Evolutionary conservation across 2,113 vertebrate genomes (phyloP).

Genomic region (Tragelaphus buxtoni): DNA sequence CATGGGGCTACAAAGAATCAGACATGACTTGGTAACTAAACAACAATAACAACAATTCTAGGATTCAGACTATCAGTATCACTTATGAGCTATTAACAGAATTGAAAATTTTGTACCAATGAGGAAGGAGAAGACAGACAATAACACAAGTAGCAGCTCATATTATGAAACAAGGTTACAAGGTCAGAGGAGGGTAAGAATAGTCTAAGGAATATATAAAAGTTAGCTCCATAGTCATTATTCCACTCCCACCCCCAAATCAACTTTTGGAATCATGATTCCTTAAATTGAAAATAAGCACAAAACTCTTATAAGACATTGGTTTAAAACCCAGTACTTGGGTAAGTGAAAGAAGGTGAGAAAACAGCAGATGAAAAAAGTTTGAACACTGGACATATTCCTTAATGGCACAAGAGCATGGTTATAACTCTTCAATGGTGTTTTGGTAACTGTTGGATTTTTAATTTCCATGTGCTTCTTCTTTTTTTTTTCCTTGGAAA

Average conservation of each 20-base stretch:
- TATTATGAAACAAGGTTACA: background rate
- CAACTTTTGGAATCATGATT: background rate
- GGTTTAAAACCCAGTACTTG: background rate
- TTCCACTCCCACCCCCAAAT: background rate
- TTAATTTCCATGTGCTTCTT: conserved; percentile 71
- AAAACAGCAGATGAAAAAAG: background rate
- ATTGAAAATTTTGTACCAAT: background rate
- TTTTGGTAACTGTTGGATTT: background rate
- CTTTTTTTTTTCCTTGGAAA: conserved; percentile 80
- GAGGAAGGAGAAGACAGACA: background rate
- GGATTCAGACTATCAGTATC: background rate
- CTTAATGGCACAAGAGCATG: conserved; percentile 4
- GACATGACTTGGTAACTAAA: background rate
- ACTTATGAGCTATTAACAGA: background rate
- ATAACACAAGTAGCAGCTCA: background rate
- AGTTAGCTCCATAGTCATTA: background rate
- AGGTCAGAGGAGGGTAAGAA: background rate
- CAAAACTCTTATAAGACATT: background rate
- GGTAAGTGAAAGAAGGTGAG: background rate
- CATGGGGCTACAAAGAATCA: background rate
- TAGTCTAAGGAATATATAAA: background rate
- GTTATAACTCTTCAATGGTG: conserved; percentile 2
- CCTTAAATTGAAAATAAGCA: background rate
- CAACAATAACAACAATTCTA: background rate
- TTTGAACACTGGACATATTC: conserved; percentile 9